A percentile compares a stretch with the other conserved stretches of the same genome.
These are phyloP conservation scores for Platycheirus albimanus DNA, from an alignment of 2,888 invertebrate genomes.

Conservation along the genomic window DNA sequence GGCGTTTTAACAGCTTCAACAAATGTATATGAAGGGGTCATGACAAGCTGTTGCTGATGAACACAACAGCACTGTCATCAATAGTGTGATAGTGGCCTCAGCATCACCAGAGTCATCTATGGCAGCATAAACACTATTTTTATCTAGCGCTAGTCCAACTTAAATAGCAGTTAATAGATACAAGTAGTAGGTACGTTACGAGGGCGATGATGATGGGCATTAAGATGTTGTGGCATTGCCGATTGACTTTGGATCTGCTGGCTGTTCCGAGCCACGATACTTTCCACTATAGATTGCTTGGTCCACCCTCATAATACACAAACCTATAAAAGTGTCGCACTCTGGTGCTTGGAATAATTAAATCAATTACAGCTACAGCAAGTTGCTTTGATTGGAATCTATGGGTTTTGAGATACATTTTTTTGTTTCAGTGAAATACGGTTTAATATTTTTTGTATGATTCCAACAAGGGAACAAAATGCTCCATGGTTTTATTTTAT, in stretches of 20 bases:
- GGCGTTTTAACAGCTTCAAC: constrained; percentile 62
- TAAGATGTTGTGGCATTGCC: constrained; percentile 61
- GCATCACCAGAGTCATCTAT: background rate
- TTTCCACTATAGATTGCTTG: constrained; percentile 15
- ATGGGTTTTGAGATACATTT: constrained; percentile 46
- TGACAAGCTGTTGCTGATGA: constrained; percentile 43
- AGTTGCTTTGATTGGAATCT: constrained; percentile 54
- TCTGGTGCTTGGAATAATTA: constrained; percentile 55
- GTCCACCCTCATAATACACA: constrained; percentile 50
- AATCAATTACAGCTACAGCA: constrained; percentile 44
- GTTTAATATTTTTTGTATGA: too few species aligned
- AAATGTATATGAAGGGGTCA: constrained; percentile 58
- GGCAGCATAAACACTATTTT: constrained; percentile 23
- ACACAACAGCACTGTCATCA: constrained; percentile 25
- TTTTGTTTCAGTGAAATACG: too few species aligned
- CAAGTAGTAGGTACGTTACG: constrained; percentile 42
- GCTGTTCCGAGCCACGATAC: constrained; percentile 23
- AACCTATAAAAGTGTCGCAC: too few species aligned
- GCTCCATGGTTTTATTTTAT: too few species aligned
- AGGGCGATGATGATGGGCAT: constrained; percentile 61
- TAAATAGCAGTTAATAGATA: constrained; percentile 29
- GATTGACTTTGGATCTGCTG: constrained; percentile 66
- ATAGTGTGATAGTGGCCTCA: constrained; percentile 10
- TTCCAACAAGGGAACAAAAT: too few species aligned
- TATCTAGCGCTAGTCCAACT: constrained; percentile 30